Evolutionary conservation across 2,797 vertebrate species (phyloP).

Genomic region (Acipenser oxyrinchus): DNA sequence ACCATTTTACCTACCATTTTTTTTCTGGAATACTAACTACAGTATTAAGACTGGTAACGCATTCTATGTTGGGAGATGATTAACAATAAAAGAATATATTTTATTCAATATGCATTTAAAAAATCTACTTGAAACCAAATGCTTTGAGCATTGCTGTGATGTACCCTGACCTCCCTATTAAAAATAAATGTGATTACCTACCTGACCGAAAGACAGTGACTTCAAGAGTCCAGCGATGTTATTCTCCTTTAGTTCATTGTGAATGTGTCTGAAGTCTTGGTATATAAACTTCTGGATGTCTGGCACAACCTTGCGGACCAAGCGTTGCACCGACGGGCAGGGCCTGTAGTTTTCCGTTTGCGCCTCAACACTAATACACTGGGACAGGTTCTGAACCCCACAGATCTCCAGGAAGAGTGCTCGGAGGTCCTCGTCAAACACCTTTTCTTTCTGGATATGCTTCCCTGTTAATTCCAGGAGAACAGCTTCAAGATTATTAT

Average conservation of each 20-base stretch:
- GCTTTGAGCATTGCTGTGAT: too few species aligned
- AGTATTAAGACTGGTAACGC: too few species aligned
- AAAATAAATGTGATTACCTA: conserved; percentile 20
- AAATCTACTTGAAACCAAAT: too few species aligned
- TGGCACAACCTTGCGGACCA: conserved; percentile 50
- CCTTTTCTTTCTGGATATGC: conserved; percentile 6
- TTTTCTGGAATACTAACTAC: too few species aligned
- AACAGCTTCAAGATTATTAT: too few species aligned
- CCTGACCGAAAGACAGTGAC: conserved; percentile 52
- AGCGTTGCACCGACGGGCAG: conserved; percentile 47
- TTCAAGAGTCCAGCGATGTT: conserved; percentile 48
- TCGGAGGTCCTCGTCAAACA: conserved; percentile 50
- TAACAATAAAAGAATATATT: too few species aligned
- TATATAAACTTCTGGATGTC: conserved; percentile 64
- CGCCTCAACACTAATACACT: conserved; percentile 45
- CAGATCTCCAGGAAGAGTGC: conserved; percentile 59
- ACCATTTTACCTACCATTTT: too few species aligned
- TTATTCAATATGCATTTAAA: too few species aligned
- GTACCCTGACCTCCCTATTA: too few species aligned
- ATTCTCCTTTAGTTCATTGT: conserved; percentile 41
- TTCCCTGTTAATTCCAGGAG: conserved; percentile 12
- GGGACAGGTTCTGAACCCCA: conserved; percentile 43
- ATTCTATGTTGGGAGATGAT: too few species aligned
- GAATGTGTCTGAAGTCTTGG: conserved; percentile 45
- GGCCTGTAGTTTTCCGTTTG: conserved; percentile 53